Conservation (phyloP, 2,113 vertebrate species). For the Erinaceus europaeus region DNA sequence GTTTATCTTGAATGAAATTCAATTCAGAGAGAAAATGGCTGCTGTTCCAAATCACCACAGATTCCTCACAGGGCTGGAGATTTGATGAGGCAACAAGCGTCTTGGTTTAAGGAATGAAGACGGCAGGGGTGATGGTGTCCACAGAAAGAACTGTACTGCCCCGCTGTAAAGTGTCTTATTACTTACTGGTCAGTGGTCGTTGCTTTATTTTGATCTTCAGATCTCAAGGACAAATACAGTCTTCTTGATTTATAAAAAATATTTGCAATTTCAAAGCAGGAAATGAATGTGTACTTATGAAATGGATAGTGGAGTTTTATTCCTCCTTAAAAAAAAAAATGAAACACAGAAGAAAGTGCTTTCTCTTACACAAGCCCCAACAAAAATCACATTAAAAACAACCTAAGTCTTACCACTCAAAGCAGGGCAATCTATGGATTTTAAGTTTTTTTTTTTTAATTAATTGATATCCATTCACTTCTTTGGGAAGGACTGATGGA, state of each 20-base stretch:
- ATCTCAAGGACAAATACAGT: not conserved
- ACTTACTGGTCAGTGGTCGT: not conserved
- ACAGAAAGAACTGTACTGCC: accelerated
- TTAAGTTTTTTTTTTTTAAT: not conserved
- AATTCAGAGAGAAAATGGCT: too few relatives aligned
- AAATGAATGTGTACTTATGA: not conserved
- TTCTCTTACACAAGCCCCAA: not conserved
- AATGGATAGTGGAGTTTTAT: not conserved
- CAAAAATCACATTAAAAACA: not conserved
- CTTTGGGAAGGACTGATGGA: not conserved
- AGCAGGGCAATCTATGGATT: not conserved
- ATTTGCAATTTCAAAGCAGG: not conserved
- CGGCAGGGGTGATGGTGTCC: not conserved
- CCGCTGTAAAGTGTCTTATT: not conserved
- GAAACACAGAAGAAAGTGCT: not conserved
- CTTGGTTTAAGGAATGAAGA: not conserved
- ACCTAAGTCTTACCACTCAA: not conserved
- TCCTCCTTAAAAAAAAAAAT: not conserved
- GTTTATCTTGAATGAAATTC: too few relatives aligned
- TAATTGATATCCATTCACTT: not conserved
- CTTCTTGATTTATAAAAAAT: not conserved
- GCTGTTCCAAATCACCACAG: not conserved
- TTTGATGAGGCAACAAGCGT: not conserved
- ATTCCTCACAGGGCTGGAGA: not conserved
- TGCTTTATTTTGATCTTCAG: not conserved